These are phyloP conservation scores for Calosoma granatense DNA, from an alignment of 1,140 invertebrate genomes.

Conservation along the genomic window DNA sequence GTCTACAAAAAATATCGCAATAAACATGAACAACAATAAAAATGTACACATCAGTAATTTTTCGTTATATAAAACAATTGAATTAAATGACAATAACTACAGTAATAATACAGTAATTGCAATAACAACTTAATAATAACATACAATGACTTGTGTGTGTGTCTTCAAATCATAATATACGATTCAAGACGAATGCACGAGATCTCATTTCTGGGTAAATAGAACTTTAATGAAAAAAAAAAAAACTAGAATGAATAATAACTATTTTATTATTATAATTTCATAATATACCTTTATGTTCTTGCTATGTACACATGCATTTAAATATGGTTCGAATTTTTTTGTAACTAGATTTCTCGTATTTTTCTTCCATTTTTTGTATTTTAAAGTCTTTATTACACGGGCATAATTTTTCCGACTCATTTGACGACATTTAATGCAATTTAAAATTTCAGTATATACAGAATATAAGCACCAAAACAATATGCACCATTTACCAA, in stretches of 20 bases:
- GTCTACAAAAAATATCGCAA: slow-evolving; percentile 6
- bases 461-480: not conserved
- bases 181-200: not conserved
- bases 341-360: too few species aligned
- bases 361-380: too few species aligned
- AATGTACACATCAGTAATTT: slow-evolving; percentile 1
- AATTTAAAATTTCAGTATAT: not conserved
- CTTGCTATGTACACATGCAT: not conserved
- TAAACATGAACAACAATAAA: slow-evolving; percentile 7
- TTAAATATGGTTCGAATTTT: too few species aligned
- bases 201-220: not conserved
- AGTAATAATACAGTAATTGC: not conserved
- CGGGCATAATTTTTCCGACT: not conserved
- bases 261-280: not conserved
- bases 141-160: too few species aligned
- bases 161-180: too few species aligned
- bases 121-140: not conserved
- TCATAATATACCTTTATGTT: not conserved
- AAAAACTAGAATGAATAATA: not conserved
- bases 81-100: not conserved
- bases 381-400: not conserved
- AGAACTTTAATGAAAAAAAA: slow-evolving; percentile 1
- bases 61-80: slow-evolving; percentile 3
- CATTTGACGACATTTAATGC: not conserved
- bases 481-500: slow-evolving; percentile 3